Percentiles rank a stretch among this genome's conserved stretches.
Conservation (phyloP, 2,888 invertebrate genomes). For the Phaonia tiefii region DNA sequence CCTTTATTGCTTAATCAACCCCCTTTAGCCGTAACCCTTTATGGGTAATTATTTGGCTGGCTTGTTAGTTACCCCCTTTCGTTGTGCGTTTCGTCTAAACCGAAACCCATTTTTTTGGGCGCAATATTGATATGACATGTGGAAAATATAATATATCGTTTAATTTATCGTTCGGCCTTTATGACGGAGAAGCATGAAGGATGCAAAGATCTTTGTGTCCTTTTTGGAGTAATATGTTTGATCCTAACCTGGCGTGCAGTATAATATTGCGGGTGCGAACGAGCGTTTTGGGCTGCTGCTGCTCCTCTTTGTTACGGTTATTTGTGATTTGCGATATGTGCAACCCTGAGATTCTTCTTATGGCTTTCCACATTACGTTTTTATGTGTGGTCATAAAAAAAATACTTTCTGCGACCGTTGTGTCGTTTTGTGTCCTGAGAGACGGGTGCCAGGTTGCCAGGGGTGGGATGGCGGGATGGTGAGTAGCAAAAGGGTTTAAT, state of each 20-base stretch:
- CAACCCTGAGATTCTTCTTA: conserved; percentile 30
- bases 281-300: not conserved
- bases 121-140: conserved; percentile 62
- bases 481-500: conserved; percentile 54
- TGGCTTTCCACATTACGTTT: conserved; percentile 38
- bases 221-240: not conserved
- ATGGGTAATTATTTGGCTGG: not conserved
- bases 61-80: not conserved
- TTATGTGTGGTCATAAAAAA: conserved; percentile 61
- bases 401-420: conserved; percentile 54
- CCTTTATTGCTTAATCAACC: conserved; percentile 12
- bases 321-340: conserved; percentile 33
- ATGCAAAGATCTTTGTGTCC: conserved; percentile 11
- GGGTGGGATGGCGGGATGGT: not conserved
- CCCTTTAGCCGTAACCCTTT: conserved; percentile 32
- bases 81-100: not conserved
- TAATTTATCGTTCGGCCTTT: conserved; percentile 31
- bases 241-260: not conserved
- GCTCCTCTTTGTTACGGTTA: conserved; percentile 25
- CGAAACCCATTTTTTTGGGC: conserved; percentile 32
- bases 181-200: no score
- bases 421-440: conserved; percentile 38
- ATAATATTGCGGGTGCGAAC: not conserved
- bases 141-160: conserved; percentile 49
- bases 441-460: no score